Evolutionary conservation across 2,888 invertebrate species (phyloP).

Genomic region (Limnephilus rhombicus): DNA sequence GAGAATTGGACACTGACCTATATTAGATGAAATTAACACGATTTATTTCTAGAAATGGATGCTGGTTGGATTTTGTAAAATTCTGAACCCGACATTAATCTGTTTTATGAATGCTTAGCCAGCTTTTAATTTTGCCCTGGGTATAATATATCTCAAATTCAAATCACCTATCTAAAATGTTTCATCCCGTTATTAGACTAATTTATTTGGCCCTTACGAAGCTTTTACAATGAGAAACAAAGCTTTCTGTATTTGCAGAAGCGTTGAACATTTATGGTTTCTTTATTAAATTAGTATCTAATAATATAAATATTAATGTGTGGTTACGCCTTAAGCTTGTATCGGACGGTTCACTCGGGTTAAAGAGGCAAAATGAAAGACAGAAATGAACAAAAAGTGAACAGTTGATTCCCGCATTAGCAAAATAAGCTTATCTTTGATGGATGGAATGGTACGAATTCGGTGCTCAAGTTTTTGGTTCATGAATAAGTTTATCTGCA

Average conservation of each 20-base stretch:
- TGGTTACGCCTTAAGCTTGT: too few relatives aligned
- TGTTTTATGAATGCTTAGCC: neutral
- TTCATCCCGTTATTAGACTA: neutral
- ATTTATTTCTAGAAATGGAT: conserved; percentile 8
- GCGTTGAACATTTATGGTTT: neutral
- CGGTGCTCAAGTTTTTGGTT: too few relatives aligned
- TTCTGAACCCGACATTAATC: neutral
- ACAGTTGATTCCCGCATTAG: too few relatives aligned
- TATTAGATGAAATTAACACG: neutral
- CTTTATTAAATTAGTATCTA: neutral
- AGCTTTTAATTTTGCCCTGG: neutral
- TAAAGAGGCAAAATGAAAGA: too few relatives aligned
- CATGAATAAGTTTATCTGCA: too few relatives aligned
- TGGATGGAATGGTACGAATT: too few relatives aligned
- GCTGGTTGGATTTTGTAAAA: neutral
- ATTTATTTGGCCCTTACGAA: neutral
- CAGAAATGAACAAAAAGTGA: too few relatives aligned
- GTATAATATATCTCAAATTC: neutral
- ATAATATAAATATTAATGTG: neutral
- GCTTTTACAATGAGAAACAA: neutral
- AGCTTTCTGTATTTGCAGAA: neutral
- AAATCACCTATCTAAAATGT: neutral
- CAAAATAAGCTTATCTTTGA: too few relatives aligned
- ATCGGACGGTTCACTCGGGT: too few relatives aligned
- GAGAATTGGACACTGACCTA: neutral